Base-by-base conservation (phyloP, 2,797 vertebrate genomes). In the Carduelis carduelis region DNA sequence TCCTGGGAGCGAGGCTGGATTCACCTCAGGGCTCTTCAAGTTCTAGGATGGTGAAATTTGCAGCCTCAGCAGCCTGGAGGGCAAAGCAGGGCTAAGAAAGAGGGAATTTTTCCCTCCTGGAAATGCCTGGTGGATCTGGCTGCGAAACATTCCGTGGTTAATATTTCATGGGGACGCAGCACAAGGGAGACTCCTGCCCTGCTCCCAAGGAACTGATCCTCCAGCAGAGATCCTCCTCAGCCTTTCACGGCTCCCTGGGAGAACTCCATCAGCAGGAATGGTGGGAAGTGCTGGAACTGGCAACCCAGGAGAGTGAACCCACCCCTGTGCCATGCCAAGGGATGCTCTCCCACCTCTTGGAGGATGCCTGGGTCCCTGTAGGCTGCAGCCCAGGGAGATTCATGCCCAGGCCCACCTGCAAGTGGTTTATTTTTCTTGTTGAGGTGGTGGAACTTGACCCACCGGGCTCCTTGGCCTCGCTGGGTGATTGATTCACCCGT, bases 11-110 rank as follows among this genome's bases (percentile, higher is more conserved):
- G 72, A 77, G 87, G 84, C 89, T 95, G 92, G 91, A 95, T 84
- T 97, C 93, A 96, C 92, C 93, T 75, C 56, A 91, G 61, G 91
- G 87, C 90, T 89, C 95, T 12, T 92, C 89, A 16, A 55, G 75
- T 83, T 66, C 50, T 47, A 66, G 82, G 84, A 76, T 72, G 93
- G 92, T 65, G 79, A 91, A 83, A 87, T 65, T 22, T 87, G 75
- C 92, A 83, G 61, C 32, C 80, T 96, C 94, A 96, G 85, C 90
- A 92, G 83, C 85, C 47, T 77, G 88, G 85, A 65, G n/a, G 30
- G 94, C 83, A 90, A 94, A 93, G 80, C 52, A 64, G 5, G n/a
- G 49, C 76, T 69, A 49, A 93, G 65, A 81, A 90, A 52, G 65
- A 37, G 47, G 57, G 57, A 68, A 47, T 75, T 92, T 92, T 94